Conservation (phyloP, 2,888 invertebrate species). For the Idaea dimidiata region DNA sequence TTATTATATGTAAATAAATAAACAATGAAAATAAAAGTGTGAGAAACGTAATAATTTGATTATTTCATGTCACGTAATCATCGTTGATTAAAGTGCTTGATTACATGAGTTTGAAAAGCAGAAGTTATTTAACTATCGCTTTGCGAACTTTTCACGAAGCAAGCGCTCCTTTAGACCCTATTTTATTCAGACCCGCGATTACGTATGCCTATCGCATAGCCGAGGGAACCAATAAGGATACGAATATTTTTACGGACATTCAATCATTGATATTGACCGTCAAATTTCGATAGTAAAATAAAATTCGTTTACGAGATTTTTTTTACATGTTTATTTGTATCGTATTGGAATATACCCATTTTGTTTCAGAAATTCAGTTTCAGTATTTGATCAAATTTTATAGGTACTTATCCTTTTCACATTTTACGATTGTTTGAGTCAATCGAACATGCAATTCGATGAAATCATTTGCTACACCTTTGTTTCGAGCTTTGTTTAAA, state of each 20-base stretch:
- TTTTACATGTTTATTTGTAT: conserved; percentile 8
- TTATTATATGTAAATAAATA: too few relatives aligned
- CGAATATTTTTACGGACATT: conserved; percentile 25
- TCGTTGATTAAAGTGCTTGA: too few relatives aligned
- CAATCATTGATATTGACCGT: conserved; percentile 29
- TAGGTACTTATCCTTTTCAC: conserved; percentile 4
- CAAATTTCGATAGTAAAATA: conserved; percentile 21
- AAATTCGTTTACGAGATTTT: conserved; percentile 12
- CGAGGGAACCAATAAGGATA: conserved; percentile 19
- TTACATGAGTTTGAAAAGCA: too few relatives aligned
- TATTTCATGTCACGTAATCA: too few relatives aligned
- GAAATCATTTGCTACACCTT: conserved; percentile 8
- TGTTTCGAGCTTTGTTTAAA: neutral
- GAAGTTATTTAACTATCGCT: neutral
- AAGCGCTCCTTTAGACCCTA: neutral
- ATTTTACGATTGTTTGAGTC: neutral
- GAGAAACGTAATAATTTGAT: too few relatives aligned
- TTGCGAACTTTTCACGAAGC: neutral
- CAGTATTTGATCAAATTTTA: neutral
- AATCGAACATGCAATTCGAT: conserved; percentile 5
- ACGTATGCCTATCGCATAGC: conserved; percentile 19
- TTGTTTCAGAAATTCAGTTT: neutral
- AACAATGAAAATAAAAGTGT: too few relatives aligned
- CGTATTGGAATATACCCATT: neutral
- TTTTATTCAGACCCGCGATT: conserved; percentile 43